These are phyloP conservation scores for Drosophila ananassae DNA, from an alignment of 1,140 invertebrate species.

Conservation along the genomic window DNA sequence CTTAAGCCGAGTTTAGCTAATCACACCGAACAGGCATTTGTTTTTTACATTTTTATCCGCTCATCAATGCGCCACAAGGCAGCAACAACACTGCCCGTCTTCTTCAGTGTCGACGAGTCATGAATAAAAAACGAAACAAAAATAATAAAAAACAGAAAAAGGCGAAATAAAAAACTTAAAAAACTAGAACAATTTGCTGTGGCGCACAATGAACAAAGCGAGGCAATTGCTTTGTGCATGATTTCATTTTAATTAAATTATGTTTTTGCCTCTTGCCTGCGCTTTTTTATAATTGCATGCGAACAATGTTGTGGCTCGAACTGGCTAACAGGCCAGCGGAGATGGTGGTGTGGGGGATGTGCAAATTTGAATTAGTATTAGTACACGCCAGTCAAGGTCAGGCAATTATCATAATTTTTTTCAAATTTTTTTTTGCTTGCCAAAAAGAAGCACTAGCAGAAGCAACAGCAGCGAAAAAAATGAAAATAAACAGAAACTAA, in stretches of 20 bases:
- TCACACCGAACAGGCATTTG: conserved; percentile 20
- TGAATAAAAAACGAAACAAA: conserved; percentile 60
- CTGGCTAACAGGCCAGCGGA: conserved; percentile 5
- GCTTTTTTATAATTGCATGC: conserved; percentile 75
- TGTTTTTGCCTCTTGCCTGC: conserved; percentile 61
- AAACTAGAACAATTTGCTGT: conserved; percentile 79
- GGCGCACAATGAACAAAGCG: conserved; percentile 77
- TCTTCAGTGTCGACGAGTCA: conserved; percentile 78
- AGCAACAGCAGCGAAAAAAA: conserved; percentile 18
- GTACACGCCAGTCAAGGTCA: conserved; percentile 73
- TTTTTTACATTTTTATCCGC: conserved; percentile 31
- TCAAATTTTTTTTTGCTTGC: conserved; percentile 24
- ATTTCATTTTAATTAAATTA: conserved; percentile 83
- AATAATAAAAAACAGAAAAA: conserved; percentile 52
- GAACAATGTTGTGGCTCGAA: conserved; percentile 29
- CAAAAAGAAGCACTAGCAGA: conserved; percentile 50
- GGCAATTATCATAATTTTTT: conserved; percentile 78
- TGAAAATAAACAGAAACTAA: conserved; percentile 35
- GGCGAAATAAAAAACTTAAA: conserved; percentile 32
- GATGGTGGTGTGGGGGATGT: conserved; percentile 44
- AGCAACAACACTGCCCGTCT: conserved; percentile 52
- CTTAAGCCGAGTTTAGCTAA: conserved; percentile 1
- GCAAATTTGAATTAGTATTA: conserved; percentile 74
- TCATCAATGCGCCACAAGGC: conserved; percentile 38
- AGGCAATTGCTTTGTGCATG: conserved; percentile 80